Conservation (phyloP, 2,888 invertebrate species). For the Protonemura montana region DNA sequence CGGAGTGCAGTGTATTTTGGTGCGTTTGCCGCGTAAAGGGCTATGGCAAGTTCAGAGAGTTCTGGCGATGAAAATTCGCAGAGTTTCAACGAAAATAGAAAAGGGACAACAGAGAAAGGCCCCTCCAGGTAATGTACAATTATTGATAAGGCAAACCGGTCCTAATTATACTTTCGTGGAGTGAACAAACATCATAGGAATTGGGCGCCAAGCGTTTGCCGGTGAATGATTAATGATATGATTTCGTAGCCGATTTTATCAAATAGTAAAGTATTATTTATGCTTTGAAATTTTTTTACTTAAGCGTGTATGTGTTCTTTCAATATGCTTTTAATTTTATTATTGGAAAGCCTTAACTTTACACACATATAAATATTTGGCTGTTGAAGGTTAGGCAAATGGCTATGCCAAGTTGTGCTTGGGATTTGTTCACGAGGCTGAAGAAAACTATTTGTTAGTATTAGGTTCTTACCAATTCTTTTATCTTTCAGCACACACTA, state of each 20-base stretch:
- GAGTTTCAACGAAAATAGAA: not conserved
- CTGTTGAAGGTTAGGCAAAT: not conserved
- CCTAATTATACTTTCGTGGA: not conserved
- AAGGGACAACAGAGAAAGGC: not conserved
- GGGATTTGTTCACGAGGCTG: not conserved
- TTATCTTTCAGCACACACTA: not conserved
- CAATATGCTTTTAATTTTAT: not conserved
- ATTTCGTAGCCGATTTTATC: not conserved
- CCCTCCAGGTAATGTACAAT: not conserved
- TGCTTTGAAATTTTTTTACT: not conserved
- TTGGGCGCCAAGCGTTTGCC: not conserved
- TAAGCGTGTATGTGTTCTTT: not conserved
- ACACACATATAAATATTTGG: not conserved
- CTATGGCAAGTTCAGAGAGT: not conserved
- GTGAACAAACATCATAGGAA: not conserved
- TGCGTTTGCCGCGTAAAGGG: not conserved
- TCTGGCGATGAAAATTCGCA: constrained; percentile 1
- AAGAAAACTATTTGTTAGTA: not conserved
- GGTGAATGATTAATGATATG: not conserved
- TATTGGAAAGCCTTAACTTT: not conserved
- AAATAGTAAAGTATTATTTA: not conserved
- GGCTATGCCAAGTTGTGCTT: not conserved
- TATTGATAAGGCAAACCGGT: not conserved
- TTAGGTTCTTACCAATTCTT: not conserved
- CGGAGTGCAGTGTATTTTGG: not conserved